Evolutionary conservation across 2,113 vertebrate species (phyloP), one percentile per base, ranked within the genome.

Genomic region (Gnathonemus longibarbis): DNA sequence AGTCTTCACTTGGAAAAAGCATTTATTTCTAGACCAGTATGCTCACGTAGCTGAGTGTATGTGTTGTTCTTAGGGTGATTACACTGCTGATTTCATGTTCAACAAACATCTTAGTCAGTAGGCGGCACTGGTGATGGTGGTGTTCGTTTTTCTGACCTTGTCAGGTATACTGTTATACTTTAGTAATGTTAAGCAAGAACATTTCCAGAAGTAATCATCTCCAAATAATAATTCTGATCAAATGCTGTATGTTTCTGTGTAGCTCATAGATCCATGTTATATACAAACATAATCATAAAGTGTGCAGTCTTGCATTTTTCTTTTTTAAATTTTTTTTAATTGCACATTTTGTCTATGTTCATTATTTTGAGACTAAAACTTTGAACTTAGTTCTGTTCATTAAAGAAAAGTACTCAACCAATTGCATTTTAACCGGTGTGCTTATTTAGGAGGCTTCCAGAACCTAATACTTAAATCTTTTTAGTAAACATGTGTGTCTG

Each of bases 361-460:
- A 48, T 84, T 42, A 46, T 48, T 84, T 45, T 48, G 39, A 42
- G 45, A 46, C 39, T 48, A 46, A 77, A 84, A 48, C 83, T 84
- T 84, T 84, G 42, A 84, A 84, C 45, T 48, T 48, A 84, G 42
- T 48, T 84, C 42, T 84, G 83, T 84, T 84, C 39, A 84, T 84
- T 46, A 84, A 84, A 46, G 39, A 84, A n/a, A 84, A 48, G 21
- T 84, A 84, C 15, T 45, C 39, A 27, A 84, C 10, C 45, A 11
- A 46, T 83, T 84, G 83, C 21, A 84, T 84, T 84, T 84, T 48
- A n/a, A 84, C 83, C 3, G 39, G 15, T 17, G 74, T 80, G 74
- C 35, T 80, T 42, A 80, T 80, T 80, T 17, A 42, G 74, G 35
- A n/a, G 31, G 35, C 31, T 39, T 80, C 35, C 35, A 19, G 74